Evolutionary conservation across 1,140 invertebrate genomes (phyloP).

Genomic region (Drosophila yakuba): DNA sequence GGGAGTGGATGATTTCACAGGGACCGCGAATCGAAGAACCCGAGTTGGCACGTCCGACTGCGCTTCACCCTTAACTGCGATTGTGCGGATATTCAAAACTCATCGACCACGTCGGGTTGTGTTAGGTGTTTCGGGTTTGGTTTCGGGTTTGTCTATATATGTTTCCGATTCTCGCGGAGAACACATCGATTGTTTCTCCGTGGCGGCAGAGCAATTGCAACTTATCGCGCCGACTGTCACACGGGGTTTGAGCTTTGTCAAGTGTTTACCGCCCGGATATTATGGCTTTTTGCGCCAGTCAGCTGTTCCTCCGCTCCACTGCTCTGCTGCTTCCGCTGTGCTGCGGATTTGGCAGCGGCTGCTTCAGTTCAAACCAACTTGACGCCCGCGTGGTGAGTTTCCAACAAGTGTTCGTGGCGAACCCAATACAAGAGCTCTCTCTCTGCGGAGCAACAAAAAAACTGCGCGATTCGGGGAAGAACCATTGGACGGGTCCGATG

Average conservation of each 20-base stretch:
- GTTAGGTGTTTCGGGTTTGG: background rate
- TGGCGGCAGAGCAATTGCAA: slow-evolving; percentile 57
- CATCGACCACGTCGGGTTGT: slow-evolving; percentile 9
- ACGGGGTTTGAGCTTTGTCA: slow-evolving; percentile 67
- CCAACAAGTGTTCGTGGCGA: slow-evolving; percentile 69
- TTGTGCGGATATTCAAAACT: slow-evolving; percentile 21
- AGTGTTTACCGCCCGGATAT: slow-evolving; percentile 68
- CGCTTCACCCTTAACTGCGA: slow-evolving; percentile 7
- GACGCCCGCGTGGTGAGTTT: slow-evolving; percentile 68
- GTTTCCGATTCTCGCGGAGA: slow-evolving; percentile 17
- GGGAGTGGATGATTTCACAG: slow-evolving; percentile 37
- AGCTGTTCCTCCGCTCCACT: slow-evolving; percentile 42
- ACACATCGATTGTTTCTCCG: slow-evolving; percentile 18
- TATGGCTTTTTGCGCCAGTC: slow-evolving; percentile 66
- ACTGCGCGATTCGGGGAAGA: background rate
- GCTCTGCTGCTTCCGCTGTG: slow-evolving; percentile 35
- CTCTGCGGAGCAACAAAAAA: slow-evolving; percentile 21
- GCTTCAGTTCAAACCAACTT: slow-evolving; percentile 51
- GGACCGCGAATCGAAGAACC: slow-evolving; percentile 20
- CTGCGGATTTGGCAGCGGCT: slow-evolving; percentile 30
- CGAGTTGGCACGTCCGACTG: slow-evolving; percentile 9
- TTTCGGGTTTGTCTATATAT: background rate
- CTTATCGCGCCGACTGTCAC: slow-evolving; percentile 72
- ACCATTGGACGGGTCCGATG: slow-evolving; percentile 16
- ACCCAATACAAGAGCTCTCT: slow-evolving; percentile 45